Evolutionary conservation across 1,140 invertebrate genomes (phyloP), one percentile per base, ranked within the genome.

Genomic region (Cydia fagiglandana): DNA sequence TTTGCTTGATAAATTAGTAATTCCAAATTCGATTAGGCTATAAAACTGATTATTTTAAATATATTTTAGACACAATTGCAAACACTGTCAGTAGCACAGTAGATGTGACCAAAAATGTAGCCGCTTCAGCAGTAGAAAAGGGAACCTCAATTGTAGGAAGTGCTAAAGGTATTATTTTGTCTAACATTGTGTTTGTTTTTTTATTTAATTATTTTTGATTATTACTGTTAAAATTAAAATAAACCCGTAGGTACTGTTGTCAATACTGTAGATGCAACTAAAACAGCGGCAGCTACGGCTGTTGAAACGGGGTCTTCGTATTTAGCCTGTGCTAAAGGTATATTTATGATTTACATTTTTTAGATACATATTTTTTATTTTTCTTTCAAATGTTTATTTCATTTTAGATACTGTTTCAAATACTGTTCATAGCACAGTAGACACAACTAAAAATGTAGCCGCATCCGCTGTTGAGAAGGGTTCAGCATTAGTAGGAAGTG

Each of bases 331-430:
- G 73, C 64, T 28, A 75, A 79, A 81, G 81, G 83, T 84, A 83
- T 61, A 64, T 61, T 30, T 28, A 64, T 68, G 64, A 47, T 70
- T 47, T 6, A 64, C 47, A 34, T 75, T 74, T 41, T 13, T 75
- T 74, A 64, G 73, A 17, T 76, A 74, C 64, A 75, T 76, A 75
- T 68, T 24, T 75, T 79, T 41, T 66, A 61, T 75, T 66, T 45
- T 66, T 10, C 73, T 61, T 61, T 24, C 9, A 61, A 20, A 61
- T 73, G 13, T 75, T 75, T 75, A 78, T 78, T 74, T 50, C 73
- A 74, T 77, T 83, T 50, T 82, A 81, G 81, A 83, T 80, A 86
- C 88, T 30, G 81, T 90, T 76, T 79, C 82, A 66, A 83, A 66
- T 68, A 83, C 84, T 38, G 73, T 84, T 17, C 77, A 86, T 70